Evolutionary conservation across 2,797 vertebrate genomes (phyloP).

Genomic region (Chelon auratus): DNA sequence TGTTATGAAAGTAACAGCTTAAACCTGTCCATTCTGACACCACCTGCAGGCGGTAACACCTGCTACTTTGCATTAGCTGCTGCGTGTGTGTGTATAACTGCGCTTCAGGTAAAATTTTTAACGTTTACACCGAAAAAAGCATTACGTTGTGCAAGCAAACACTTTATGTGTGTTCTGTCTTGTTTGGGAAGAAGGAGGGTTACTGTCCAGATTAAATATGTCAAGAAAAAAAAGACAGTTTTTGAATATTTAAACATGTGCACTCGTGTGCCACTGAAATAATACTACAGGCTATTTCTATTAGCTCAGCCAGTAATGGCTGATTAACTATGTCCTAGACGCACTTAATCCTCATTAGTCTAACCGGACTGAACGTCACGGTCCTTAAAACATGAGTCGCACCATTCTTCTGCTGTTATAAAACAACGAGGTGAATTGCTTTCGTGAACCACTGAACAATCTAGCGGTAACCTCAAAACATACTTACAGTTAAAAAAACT

Average conservation of each 20-base stretch:
- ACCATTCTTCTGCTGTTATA: neutral
- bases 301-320: neutral
- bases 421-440: too few relatives aligned
- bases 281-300: neutral
- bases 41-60: conserved; percentile 3
- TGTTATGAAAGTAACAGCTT: neutral
- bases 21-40: neutral
- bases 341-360: neutral
- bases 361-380: neutral
- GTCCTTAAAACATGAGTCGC: neutral
- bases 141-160: too few relatives aligned
- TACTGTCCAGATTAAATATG: neutral
- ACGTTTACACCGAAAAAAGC: neutral
- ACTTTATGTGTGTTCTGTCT: neutral
- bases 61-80: neutral
- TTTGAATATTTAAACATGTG: neutral
- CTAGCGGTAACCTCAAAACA: too few relatives aligned
- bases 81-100: neutral
- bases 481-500: too few relatives aligned
- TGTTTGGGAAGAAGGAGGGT: neutral
- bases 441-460: too few relatives aligned
- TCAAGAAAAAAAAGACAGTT: neutral
- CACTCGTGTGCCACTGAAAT: neutral
- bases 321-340: conserved; percentile 7
- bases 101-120: neutral